Conservation (phyloP, 2,113 vertebrate genomes). For the Mellivora capensis region DNA sequence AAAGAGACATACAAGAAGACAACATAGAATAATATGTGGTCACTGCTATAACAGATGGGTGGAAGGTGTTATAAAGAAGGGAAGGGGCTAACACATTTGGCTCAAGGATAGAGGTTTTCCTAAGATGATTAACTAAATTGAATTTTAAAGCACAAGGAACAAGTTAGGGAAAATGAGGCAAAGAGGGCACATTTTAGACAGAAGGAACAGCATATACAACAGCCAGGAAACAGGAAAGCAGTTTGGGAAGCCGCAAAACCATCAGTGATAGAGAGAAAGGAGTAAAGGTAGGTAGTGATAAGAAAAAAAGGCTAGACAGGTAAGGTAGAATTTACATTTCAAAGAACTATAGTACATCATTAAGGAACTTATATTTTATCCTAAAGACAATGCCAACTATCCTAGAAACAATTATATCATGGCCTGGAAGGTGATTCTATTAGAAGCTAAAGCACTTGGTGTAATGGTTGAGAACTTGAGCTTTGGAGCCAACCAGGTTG, state of each 20-base stretch:
- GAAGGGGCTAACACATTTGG: not conserved
- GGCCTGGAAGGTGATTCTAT: not conserved
- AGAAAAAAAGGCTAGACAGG: not conserved
- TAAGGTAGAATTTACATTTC: not conserved
- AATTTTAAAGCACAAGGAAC: not conserved
- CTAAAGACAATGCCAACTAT: not conserved
- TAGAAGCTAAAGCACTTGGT: not conserved
- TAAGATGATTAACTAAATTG: not conserved
- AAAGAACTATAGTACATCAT: not conserved
- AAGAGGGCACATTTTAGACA: not conserved
- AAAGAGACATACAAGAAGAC: not conserved
- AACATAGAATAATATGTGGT: not conserved
- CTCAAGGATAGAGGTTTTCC: constrained; percentile 9
- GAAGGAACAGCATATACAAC: not conserved
- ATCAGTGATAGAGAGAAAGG: not conserved
- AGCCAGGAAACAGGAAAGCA: not conserved
- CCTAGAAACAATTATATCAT: constrained; percentile 8
- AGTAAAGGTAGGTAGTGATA: not conserved
- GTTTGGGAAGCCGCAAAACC: not conserved
- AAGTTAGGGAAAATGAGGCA: not conserved
- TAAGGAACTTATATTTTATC: constrained; percentile 22
- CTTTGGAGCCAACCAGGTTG: not conserved
- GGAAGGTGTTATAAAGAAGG: not conserved
- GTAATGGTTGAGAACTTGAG: not conserved
- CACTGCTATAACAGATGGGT: not conserved